Evolutionary conservation across 2,888 invertebrate genomes (phyloP).

Genomic region (Plemyria rubiginata): DNA sequence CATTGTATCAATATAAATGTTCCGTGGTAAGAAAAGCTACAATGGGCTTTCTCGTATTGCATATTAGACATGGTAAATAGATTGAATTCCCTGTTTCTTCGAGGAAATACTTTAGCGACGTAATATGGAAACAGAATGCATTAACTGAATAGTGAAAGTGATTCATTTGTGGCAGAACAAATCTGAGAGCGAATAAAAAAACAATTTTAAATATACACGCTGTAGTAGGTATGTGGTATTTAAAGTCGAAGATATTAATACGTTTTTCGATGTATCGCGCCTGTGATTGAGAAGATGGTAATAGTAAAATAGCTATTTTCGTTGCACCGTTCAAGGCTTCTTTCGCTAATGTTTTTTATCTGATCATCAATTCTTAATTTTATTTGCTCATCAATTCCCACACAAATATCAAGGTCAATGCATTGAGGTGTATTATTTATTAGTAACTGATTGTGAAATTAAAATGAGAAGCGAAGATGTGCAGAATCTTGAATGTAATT

Average conservation of each 20-base stretch:
- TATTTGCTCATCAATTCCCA: slow-evolving; percentile 42
- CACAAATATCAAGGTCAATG: slow-evolving; percentile 56
- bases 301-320: slow-evolving; percentile 12
- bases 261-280: slow-evolving; percentile 6
- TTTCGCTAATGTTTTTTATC: slow-evolving; percentile 21
- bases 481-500: slow-evolving; percentile 49
- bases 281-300: slow-evolving; percentile 4
- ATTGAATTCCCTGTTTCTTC: slow-evolving; percentile 39
- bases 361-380: slow-evolving; percentile 29
- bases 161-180: slow-evolving; percentile 45
- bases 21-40: slow-evolving; percentile 40
- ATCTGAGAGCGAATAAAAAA: slow-evolving; percentile 34
- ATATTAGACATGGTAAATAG: slow-evolving; percentile 39
- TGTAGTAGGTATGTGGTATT: slow-evolving; percentile 11
- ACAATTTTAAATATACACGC: slow-evolving; percentile 17
- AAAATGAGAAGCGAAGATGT: slow-evolving; percentile 38
- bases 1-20: slow-evolving; percentile 36
- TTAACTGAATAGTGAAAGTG: slow-evolving; percentile 51
- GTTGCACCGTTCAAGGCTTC: slow-evolving; percentile 18
- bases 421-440: slow-evolving; percentile 44
- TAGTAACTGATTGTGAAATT: slow-evolving; percentile 50
- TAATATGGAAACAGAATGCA: slow-evolving; percentile 43
- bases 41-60: slow-evolving; percentile 39
- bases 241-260: slow-evolving; percentile 11
- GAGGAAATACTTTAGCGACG: slow-evolving; percentile 32